phyloP scores from a whole-genome alignment of 2,797 vertebrate species.

The Serranus cabrilla region DNA sequence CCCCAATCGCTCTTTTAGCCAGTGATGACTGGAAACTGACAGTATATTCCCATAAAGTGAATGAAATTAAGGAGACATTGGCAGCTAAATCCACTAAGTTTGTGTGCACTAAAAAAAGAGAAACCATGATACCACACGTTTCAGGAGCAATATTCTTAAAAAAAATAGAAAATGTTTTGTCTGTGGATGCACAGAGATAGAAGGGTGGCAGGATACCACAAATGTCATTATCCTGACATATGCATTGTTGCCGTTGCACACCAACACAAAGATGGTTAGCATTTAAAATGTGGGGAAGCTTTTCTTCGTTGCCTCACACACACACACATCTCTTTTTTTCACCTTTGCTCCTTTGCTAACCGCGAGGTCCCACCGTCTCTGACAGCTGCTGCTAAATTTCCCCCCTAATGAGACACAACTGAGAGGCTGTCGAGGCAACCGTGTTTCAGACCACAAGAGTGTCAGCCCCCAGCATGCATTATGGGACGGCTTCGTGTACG shows the following conservation, averaged over 20 bases:
- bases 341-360: conserved; percentile 25
- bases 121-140: conserved; percentile 5
- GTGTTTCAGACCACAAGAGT: conserved; percentile 30
- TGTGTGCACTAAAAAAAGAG: conserved; percentile 9
- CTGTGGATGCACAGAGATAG: background rate
- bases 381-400: conserved; percentile 43
- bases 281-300: background rate
- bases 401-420: conserved; percentile 51
- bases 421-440: conserved; percentile 55
- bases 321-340: background rate
- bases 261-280: background rate
- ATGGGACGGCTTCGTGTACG: conserved; percentile 5
- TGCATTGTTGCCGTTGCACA: background rate
- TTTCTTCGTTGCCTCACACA: background rate
- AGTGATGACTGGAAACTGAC: conserved; percentile 39
- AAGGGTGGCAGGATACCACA: background rate
- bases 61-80: conserved; percentile 9
- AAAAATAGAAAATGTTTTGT: background rate
- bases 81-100: conserved; percentile 26
- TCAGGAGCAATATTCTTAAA: conserved; percentile 12
- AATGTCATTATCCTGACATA: background rate
- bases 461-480: conserved; percentile 30
- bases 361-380: background rate
- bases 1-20: conserved; percentile 22
- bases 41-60: conserved; percentile 15